Conservation (phyloP, 2,888 invertebrate genomes). For the Melipona bicolor region DNA sequence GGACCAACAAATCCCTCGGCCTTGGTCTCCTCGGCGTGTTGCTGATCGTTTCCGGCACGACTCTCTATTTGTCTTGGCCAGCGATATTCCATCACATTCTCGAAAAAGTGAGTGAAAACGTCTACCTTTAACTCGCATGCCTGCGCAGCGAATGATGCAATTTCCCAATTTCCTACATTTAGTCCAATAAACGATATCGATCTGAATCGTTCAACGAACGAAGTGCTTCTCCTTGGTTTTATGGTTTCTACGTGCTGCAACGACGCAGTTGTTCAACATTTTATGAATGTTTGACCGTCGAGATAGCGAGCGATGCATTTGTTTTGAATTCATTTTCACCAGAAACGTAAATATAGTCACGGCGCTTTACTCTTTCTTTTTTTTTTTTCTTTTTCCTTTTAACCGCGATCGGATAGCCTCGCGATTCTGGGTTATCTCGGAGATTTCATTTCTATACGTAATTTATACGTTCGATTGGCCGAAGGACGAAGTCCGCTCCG, state of each 20-base stretch:
- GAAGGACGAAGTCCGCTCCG: too few relatives aligned
- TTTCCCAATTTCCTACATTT: not conserved
- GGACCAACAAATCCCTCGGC: conserved; percentile 74
- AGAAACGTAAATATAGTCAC: conserved; percentile 4
- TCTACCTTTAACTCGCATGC: not conserved
- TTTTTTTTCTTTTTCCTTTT: too few relatives aligned
- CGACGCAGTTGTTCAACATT: too few relatives aligned
- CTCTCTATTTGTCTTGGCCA: conserved; percentile 73
- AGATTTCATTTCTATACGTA: not conserved
- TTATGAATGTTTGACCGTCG: too few relatives aligned
- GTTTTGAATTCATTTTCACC: not conserved
- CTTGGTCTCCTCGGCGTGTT: conserved; percentile 75
- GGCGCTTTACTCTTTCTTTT: not conserved
- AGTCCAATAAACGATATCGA: not conserved
- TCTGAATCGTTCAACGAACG: not conserved
- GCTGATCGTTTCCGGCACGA: conserved; percentile 72
- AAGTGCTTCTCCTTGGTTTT: not conserved
- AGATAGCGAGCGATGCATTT: not conserved
- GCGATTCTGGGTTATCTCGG: conserved; percentile 10
- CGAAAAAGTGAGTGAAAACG: conserved; percentile 69
- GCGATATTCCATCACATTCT: conserved; percentile 74
- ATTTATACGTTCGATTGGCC: not conserved
- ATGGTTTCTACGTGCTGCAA: not conserved
- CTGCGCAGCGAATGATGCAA: not conserved
- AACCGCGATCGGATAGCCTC: not conserved